A percentile compares a stretch with the other conserved stretches of the same genome.
Evolutionary conservation across 2,888 invertebrate species (phyloP).

Genomic region (Spicauda simplicius): DNA sequence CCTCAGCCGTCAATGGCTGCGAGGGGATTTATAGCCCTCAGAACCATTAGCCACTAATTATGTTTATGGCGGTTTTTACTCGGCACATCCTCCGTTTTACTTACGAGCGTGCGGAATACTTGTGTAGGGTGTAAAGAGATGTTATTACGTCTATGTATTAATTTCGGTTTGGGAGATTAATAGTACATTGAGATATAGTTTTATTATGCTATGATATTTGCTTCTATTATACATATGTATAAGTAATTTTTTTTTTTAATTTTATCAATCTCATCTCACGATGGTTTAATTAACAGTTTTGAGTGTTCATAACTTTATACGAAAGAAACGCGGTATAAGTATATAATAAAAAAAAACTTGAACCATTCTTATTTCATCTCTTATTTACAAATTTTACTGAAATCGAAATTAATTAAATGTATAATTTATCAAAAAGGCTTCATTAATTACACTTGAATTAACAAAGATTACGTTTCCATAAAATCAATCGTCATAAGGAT

Average conservation of each 20-base stretch:
- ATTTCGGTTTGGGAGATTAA: neutral
- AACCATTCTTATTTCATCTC: too few species aligned
- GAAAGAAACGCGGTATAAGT: too few species aligned
- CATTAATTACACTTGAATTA: slow-evolving; percentile 9
- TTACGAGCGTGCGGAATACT: neutral
- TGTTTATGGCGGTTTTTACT: slow-evolving; percentile 22
- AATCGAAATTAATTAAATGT: neutral
- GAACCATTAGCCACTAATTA: slow-evolving; percentile 60
- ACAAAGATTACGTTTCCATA: slow-evolving; percentile 14
- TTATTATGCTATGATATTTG: too few species aligned
- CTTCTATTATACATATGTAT: too few species aligned
- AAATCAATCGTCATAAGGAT: slow-evolving; percentile 45
- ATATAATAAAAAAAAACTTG: too few species aligned
- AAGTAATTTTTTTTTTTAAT: too few species aligned
- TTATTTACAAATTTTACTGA: too few species aligned
- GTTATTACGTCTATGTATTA: neutral
- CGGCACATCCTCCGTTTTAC: neutral
- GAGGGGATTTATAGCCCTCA: slow-evolving; percentile 61
- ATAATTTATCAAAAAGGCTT: neutral
- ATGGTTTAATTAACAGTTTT: too few species aligned
- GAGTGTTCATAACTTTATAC: too few species aligned
- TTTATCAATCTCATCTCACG: too few species aligned
- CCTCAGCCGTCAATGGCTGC: slow-evolving; percentile 18
- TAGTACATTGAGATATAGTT: too few species aligned
- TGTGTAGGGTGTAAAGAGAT: neutral